Evolutionary conservation across 2,113 vertebrate genomes (phyloP), one percentile per base, ranked within the genome.

Genomic region (Chaetodon trifascialis): DNA sequence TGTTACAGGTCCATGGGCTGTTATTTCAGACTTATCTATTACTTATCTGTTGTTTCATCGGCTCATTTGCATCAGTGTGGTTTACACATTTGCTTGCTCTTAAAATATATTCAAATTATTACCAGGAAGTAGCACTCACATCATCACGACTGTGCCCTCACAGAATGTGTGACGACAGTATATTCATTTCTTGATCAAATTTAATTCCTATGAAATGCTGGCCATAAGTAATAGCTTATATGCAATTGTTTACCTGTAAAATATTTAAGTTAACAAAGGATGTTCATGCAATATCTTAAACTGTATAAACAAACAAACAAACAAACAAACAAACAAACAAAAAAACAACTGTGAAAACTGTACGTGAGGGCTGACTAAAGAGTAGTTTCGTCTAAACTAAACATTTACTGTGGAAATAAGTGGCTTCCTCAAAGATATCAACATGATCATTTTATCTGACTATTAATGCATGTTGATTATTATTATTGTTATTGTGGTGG

Each of bases 61-160:
- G 42, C n/a, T 71, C 1, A 58, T 79, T 86, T 84, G 52, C 75
- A 56, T 81, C 10, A 30, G 3, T 52, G 38, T 8, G 47, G 65
- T 71, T 71, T 34, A 40, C 21, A 70, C 7, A 76, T 86, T 59
- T 80, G 60, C 7, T 38, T 72, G 44, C 7, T 44, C 2, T 19
- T 16, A 1, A 36, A 25, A 60, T 51, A 59, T 69, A 88, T 71
- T 80, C 62, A 86, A 83, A 87, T 64, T 7, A n/a, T 64, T 36
- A 46, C 10, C 23, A 65, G 30, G 59, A 54, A 49, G 30, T 11
- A 11, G 46, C 17, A 21, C 25, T 40, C 6, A 4, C 3, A 47
- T 38, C 30, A 36, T 1, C 25, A 9, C 0, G 7, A 17, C 66
- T n/a, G 19, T 30, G 3, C 4, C 4, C 15, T 30, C 15, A 4